Conservation (phyloP, 2,113 vertebrate genomes). For the Brachirus orientalis region DNA sequence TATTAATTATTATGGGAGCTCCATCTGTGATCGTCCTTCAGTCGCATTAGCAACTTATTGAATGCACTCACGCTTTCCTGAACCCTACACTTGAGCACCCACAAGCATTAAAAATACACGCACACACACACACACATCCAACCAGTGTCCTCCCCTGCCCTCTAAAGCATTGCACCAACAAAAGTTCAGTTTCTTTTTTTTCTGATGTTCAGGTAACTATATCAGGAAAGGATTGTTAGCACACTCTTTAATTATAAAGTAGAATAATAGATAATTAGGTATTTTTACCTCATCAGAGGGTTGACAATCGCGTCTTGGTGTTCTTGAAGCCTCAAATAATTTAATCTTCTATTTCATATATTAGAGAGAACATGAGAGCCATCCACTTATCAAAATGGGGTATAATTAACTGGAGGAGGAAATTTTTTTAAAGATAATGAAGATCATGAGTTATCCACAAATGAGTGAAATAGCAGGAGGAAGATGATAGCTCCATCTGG, state of each 20-base stretch:
- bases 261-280: slow-evolving; percentile 77
- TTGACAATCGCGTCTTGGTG: slow-evolving; percentile 61
- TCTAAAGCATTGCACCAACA: slow-evolving; percentile 35
- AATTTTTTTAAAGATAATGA: slow-evolving; percentile 70
- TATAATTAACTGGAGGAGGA: slow-evolving; percentile 79
- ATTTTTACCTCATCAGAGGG: slow-evolving; percentile 60
- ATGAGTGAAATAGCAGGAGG: slow-evolving; percentile 40
- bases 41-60: slow-evolving; percentile 72
- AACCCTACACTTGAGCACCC: slow-evolving; percentile 46
- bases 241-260: slow-evolving; percentile 51
- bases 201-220: slow-evolving; percentile 40
- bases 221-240: slow-evolving; percentile 26
- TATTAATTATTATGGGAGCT: slow-evolving; percentile 82
- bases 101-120: slow-evolving; percentile 11
- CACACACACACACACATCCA: slow-evolving; percentile 25
- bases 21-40: slow-evolving; percentile 81
- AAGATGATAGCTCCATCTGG: slow-evolving; percentile 53
- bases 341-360: slow-evolving; percentile 72
- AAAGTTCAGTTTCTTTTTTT: slow-evolving; percentile 37
- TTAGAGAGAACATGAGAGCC: slow-evolving; percentile 74
- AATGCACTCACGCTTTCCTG: slow-evolving; percentile 64
- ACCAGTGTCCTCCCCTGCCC: slow-evolving; percentile 33
- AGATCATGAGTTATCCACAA: slow-evolving; percentile 66
- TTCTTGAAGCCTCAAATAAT: slow-evolving; percentile 66
- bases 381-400: slow-evolving; percentile 78